Conservation (phyloP, 23 tunicate genomes). For the Halocynthia roretzi region DNA sequence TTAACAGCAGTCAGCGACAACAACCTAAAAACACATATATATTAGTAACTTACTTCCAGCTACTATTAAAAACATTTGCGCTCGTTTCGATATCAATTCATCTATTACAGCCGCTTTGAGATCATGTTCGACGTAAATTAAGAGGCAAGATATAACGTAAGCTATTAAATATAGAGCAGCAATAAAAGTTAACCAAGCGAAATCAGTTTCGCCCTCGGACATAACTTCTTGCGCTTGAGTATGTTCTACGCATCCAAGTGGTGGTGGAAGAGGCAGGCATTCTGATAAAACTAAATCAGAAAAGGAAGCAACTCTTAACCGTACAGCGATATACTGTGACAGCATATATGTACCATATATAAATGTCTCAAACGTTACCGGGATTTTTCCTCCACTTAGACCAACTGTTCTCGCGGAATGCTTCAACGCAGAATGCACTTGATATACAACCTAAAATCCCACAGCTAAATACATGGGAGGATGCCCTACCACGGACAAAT, state of each 20-base stretch:
- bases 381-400: slow-evolving; percentile 57
- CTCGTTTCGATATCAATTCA: slow-evolving; percentile 21
- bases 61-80: slow-evolving; percentile 18
- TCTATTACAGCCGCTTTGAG: not conserved
- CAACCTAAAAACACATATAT: not conserved
- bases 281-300: slow-evolving; percentile 36
- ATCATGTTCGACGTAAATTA: slow-evolving; percentile 25
- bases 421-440: slow-evolving; percentile 21
- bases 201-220: slow-evolving; percentile 47
- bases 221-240: slow-evolving; percentile 22
- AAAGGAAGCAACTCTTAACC: not conserved
- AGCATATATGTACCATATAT: not conserved
- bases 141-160: slow-evolving; percentile 4
- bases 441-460: slow-evolving; percentile 27
- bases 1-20: not conserved
- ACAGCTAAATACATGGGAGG: slow-evolving; percentile 21
- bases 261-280: slow-evolving; percentile 86
- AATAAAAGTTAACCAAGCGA: slow-evolving; percentile 39
- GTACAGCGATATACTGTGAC: not conserved
- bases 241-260: slow-evolving; percentile 60
- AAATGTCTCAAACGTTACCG: slow-evolving; percentile 20
- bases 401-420: slow-evolving; percentile 58
- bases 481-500: slow-evolving; percentile 4
- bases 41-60: slow-evolving; percentile 20
- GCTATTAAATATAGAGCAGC: not conserved